phyloP scores from a whole-genome alignment of 2,113 vertebrate genomes.

The Lontra canadensis region DNA sequence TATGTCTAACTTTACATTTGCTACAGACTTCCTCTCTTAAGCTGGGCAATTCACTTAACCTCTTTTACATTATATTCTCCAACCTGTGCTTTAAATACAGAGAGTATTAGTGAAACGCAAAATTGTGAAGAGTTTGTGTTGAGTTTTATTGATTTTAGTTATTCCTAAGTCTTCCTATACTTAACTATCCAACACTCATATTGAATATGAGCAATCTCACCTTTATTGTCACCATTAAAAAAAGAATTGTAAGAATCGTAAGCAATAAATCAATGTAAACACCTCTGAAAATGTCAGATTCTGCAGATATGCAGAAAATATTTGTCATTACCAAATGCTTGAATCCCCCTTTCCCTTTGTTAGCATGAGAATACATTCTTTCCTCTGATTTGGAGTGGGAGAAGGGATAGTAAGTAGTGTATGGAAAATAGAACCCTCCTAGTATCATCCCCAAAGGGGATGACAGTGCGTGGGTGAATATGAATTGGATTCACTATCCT shows the following conservation, averaged over 20 bases:
- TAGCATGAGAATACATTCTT: neutral
- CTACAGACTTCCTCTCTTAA: neutral
- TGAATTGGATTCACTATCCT: neutral
- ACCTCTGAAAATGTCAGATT: neutral
- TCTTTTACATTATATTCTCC: neutral
- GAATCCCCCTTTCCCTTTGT: neutral
- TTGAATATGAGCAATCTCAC: neutral
- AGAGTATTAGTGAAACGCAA: neutral
- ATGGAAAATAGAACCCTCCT: neutral
- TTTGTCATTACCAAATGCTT: neutral
- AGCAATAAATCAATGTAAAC: neutral
- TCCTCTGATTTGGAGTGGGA: neutral
- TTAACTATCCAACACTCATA: neutral
- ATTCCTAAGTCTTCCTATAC: neutral
- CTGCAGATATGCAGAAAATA: neutral
- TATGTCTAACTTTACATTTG: neutral
- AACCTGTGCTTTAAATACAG: neutral
- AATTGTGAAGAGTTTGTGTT: neutral
- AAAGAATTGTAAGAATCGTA: neutral
- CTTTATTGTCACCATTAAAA: neutral
- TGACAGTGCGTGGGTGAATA: neutral
- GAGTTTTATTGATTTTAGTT: neutral
- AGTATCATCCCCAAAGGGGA: neutral
- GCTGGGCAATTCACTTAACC: neutral
- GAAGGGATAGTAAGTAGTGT: neutral